phyloP scores from a whole-genome alignment of 2,113 vertebrate genomes.

The Loxodonta africana region DNA sequence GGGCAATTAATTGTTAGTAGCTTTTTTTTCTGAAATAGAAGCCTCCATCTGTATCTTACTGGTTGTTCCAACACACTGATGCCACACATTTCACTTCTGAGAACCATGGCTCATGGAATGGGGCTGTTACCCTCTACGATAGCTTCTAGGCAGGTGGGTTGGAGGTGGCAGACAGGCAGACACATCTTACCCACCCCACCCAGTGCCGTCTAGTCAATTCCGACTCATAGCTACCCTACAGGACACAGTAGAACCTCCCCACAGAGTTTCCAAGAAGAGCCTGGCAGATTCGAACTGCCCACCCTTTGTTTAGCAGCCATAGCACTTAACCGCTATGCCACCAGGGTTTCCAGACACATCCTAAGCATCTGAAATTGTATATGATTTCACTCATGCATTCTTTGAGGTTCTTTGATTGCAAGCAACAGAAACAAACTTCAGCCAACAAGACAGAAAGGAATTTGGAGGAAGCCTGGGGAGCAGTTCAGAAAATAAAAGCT shows the following conservation, averaged over 20 bases:
- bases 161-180: neutral
- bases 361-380: neutral
- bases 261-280: too few relatives aligned
- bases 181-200: neutral
- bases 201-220: too few relatives aligned
- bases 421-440: neutral
- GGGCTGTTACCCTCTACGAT: neutral
- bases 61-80: neutral
- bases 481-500: neutral
- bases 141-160: neutral
- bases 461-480: neutral
- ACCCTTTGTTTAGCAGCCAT: too few relatives aligned
- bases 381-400: neutral
- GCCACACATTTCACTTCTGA: neutral
- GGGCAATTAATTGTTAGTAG: neutral
- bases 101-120: neutral
- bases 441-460: neutral
- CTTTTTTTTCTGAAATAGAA: slow-evolving; percentile 41
- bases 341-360: neutral
- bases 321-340: too few relatives aligned
- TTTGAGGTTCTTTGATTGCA: neutral
- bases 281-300: too few relatives aligned
- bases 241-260: too few relatives aligned
- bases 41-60: neutral
- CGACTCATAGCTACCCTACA: too few relatives aligned